These are phyloP conservation scores for Triops longicaudatus DNA, from an alignment of 1,140 invertebrate species.

Conservation along the genomic window DNA sequence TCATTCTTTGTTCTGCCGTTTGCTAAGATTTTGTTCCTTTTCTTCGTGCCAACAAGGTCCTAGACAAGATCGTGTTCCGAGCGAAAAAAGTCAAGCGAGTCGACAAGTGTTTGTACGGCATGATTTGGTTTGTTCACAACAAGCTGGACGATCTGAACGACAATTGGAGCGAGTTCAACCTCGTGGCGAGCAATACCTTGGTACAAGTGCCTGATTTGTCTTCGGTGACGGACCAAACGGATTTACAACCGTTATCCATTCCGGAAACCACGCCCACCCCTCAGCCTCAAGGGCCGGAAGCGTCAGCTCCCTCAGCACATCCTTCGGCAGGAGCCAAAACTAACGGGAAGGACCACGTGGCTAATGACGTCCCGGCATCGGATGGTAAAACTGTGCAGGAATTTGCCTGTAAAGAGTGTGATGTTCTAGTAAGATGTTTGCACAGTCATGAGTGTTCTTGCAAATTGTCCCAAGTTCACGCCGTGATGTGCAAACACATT, in stretches of 20 bases:
- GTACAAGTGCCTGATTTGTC: background rate
- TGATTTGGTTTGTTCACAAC: conserved; percentile 1
- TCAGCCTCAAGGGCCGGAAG: background rate
- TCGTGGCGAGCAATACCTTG: background rate
- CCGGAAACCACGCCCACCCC: background rate
- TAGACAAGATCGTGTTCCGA: conserved; percentile 4
- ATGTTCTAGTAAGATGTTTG: background rate
- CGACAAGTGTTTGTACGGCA: conserved; percentile 11
- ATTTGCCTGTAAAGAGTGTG: background rate
- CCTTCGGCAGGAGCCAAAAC: background rate
- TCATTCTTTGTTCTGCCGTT: too few species aligned
- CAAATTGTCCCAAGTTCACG: background rate
- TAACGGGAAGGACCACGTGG: background rate
- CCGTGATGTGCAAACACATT: conserved; percentile 5
- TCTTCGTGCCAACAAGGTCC: background rate
- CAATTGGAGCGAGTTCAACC: background rate
- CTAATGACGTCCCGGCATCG: background rate
- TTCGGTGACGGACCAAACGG: background rate
- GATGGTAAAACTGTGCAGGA: background rate
- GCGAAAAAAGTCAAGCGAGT: background rate
- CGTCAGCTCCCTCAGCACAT: background rate
- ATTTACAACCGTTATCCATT: background rate
- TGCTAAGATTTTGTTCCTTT: background rate
- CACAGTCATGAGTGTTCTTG: background rate
- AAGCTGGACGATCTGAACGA: background rate